Evolutionary conservation across 2,113 vertebrate genomes (phyloP).

Genomic region (Crotalus helleri): DNA sequence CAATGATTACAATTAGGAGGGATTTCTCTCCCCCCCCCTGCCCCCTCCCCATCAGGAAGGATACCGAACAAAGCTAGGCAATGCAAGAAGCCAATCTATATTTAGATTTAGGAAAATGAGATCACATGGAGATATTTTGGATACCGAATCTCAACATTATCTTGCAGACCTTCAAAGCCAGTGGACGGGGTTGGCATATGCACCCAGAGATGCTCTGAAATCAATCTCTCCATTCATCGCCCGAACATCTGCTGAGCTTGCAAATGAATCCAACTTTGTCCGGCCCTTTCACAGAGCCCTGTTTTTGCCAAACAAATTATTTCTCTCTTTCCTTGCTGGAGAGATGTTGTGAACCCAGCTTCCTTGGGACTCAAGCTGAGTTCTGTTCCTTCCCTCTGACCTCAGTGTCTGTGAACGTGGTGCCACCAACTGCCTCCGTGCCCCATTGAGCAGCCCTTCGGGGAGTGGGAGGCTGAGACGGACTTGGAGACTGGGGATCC

Average conservation of each 20-base stretch:
- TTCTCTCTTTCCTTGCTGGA: conserved; percentile 57
- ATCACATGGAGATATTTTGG: conserved; percentile 50
- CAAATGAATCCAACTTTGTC: conserved; percentile 68
- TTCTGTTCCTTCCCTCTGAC: not conserved
- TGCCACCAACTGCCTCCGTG: not conserved
- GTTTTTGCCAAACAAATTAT: conserved; percentile 62
- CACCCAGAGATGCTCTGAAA: conserved; percentile 54
- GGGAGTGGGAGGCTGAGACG: conserved; percentile 14
- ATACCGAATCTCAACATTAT: conserved; percentile 46
- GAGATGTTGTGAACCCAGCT: conserved; percentile 34
- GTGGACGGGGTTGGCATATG: conserved; percentile 58
- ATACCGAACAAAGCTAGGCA: not conserved
- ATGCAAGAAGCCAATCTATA: conserved; percentile 29
- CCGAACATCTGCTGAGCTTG: conserved; percentile 65
- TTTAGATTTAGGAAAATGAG: conserved; percentile 42
- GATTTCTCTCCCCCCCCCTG: not conserved
- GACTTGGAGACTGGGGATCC: not conserved
- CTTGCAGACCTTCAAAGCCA: conserved; percentile 41
- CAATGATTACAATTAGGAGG: not conserved
- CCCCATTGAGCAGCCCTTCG: conserved; percentile 16
- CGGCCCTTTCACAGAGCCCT: conserved; percentile 42
- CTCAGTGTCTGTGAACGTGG: not conserved
- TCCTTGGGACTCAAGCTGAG: conserved; percentile 20
- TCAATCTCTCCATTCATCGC: conserved; percentile 59
- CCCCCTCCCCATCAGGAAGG: not conserved